phyloP scores from a whole-genome alignment of 2,113 vertebrate genomes.

The Ploceus nigricollis region DNA sequence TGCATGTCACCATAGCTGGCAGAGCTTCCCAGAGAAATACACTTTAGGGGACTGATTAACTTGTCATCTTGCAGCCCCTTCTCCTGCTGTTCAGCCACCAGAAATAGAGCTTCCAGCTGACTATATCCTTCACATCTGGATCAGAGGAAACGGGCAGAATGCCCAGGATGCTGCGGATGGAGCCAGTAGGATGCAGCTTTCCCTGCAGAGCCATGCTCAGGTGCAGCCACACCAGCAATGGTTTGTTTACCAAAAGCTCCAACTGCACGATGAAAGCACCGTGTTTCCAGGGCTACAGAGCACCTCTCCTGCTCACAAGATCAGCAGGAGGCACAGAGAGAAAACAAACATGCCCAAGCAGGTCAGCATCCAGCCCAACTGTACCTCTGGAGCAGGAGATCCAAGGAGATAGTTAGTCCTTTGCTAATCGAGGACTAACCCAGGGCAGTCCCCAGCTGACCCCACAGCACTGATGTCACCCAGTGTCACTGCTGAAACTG shows the following conservation, averaged over 20 bases:
- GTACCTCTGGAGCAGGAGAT: neutral
- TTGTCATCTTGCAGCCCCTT: neutral
- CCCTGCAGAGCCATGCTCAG: neutral
- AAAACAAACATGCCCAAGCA: neutral
- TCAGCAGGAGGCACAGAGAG: neutral
- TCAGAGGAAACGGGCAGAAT: neutral
- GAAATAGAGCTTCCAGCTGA: neutral
- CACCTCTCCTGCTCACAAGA: neutral
- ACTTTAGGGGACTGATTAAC: constrained; percentile 35
- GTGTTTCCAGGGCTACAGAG: constrained; percentile 34
- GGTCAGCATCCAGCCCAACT: neutral
- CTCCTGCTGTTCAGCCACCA: neutral
- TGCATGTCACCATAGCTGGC: constrained; percentile 6
- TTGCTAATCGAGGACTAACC: neutral
- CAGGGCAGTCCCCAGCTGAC: neutral
- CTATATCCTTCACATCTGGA: neutral
- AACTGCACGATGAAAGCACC: neutral
- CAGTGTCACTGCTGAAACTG: neutral
- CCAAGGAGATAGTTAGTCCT: neutral
- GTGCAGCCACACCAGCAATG: neutral
- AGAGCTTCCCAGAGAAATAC: constrained; percentile 14
- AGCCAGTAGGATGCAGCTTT: fast-evolving
- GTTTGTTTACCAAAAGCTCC: neutral
- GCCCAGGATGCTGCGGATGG: neutral
- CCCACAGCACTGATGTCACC: neutral